These are phyloP conservation scores for Orchesella cincta DNA, from an alignment of 1,140 invertebrate species.

Conservation along the genomic window DNA sequence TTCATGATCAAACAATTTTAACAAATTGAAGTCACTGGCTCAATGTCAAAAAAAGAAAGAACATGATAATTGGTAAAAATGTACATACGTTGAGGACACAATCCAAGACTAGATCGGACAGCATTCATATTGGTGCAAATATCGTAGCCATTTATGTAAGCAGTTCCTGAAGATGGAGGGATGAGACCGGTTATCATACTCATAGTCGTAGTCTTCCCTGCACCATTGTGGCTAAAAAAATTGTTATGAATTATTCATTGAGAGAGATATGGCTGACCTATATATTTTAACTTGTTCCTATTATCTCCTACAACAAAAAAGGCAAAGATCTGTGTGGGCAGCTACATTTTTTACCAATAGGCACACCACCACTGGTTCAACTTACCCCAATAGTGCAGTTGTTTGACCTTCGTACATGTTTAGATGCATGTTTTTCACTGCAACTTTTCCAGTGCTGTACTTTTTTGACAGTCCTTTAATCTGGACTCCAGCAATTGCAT, in stretches of 20 bases:
- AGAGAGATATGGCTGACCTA: not conserved
- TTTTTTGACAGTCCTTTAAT: conserved; percentile 66
- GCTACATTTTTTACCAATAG: too few relatives aligned
- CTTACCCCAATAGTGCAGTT: conserved; percentile 67
- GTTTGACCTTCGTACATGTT: conserved; percentile 71
- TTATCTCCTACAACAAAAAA: too few relatives aligned
- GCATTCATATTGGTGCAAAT: conserved; percentile 60
- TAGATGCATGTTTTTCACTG: conserved; percentile 68
- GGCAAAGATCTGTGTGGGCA: too few relatives aligned
- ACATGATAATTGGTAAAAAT: not conserved
- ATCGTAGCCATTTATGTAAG: conserved; percentile 67
- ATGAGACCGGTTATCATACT: conserved; percentile 78
- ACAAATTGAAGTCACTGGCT: conserved; percentile 11
- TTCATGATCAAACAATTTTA: not conserved
- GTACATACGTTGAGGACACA: conserved; percentile 66
- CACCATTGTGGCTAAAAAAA: conserved; percentile 75
- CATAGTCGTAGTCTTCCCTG: conserved; percentile 82
- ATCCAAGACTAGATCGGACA: conserved; percentile 65
- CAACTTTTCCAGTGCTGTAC: conserved; percentile 60
- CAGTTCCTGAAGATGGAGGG: conserved; percentile 65
- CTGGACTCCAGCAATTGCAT: conserved; percentile 64
- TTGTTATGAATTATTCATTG: conserved; percentile 53
- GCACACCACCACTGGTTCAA: not conserved
- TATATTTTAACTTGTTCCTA: too few relatives aligned
- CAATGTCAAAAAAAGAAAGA: not conserved